Percentiles rank a stretch among this genome's conserved stretches.
Conservation (phyloP, 1,140 invertebrate species). For the Listronotus oregonensis region DNA sequence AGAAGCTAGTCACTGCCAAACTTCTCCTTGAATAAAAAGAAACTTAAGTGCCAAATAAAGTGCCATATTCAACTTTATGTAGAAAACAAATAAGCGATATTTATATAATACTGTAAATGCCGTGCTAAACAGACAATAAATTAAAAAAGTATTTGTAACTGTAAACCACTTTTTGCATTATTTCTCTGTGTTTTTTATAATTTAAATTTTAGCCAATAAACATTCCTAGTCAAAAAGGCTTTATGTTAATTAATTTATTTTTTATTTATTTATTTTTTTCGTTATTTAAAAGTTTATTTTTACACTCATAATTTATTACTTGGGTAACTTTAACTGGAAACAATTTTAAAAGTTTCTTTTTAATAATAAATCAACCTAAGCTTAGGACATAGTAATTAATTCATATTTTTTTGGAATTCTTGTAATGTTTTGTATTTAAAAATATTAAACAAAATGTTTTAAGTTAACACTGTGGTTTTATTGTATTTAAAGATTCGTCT, state of each 20-base stretch:
- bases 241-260: constrained; percentile 8
- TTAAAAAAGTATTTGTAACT: too few relatives aligned
- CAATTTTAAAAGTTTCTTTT: too few relatives aligned
- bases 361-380: too few relatives aligned
- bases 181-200: background rate
- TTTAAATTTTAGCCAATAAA: constrained; percentile 9
- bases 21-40: background rate
- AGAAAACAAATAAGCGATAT: background rate
- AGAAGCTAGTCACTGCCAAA: background rate
- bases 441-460: background rate
- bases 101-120: background rate
- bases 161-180: background rate
- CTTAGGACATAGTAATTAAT: background rate
- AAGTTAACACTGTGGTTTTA: background rate
- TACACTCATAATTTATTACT: too few relatives aligned
- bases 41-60: constrained; percentile 12
- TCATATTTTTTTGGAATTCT: background rate
- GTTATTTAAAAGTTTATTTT: too few relatives aligned
- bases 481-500: background rate
- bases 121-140: background rate
- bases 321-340: too few relatives aligned
- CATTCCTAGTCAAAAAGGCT: constrained; percentile 28
- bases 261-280: background rate
- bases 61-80: background rate
- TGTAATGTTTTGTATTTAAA: background rate